These are phyloP conservation scores for Zhuqinia jingwanae DNA, from an alignment of 2,888 invertebrate genomes.

Conservation along the genomic window DNA sequence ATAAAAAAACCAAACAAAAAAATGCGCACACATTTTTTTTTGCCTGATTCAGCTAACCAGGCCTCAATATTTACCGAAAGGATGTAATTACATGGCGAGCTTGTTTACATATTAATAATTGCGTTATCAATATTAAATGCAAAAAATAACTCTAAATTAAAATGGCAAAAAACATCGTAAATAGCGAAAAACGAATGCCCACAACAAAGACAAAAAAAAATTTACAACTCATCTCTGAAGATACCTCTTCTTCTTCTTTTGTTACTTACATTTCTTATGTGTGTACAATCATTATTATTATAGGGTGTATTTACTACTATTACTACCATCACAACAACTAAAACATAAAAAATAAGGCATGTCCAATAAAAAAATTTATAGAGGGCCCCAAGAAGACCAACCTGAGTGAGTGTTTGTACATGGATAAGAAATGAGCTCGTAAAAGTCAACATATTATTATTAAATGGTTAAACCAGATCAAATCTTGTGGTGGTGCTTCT, in stretches of 20 bases:
- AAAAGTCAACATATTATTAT: constrained; percentile 69
- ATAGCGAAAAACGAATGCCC: constrained; percentile 53
- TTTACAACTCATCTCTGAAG: neutral
- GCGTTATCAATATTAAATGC: constrained; percentile 17
- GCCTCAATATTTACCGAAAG: constrained; percentile 53
- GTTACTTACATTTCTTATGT: constrained; percentile 24
- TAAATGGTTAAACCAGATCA: constrained; percentile 65
- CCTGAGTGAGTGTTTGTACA: constrained; percentile 23
- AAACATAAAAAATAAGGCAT: constrained; percentile 42
- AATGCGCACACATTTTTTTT: neutral
- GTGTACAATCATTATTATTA: neutral
- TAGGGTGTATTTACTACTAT: constrained; percentile 3
- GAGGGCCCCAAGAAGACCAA: constrained; percentile 47
- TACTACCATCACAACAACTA: neutral
- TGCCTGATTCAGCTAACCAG: constrained; percentile 32
- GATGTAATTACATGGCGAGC: constrained; percentile 51
- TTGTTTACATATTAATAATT: constrained; percentile 65
- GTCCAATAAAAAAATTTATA: constrained; percentile 47
- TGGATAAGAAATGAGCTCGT: constrained; percentile 61
- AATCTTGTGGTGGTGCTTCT: neutral
- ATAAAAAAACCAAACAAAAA: neutral
- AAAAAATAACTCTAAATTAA: constrained; percentile 49
- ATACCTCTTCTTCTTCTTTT: neutral
- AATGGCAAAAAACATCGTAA: constrained; percentile 37
- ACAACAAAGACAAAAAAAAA: constrained; percentile 27